Evolutionary conservation across 2,888 invertebrate species (phyloP).

Genomic region (Drosophila meridionalis): DNA sequence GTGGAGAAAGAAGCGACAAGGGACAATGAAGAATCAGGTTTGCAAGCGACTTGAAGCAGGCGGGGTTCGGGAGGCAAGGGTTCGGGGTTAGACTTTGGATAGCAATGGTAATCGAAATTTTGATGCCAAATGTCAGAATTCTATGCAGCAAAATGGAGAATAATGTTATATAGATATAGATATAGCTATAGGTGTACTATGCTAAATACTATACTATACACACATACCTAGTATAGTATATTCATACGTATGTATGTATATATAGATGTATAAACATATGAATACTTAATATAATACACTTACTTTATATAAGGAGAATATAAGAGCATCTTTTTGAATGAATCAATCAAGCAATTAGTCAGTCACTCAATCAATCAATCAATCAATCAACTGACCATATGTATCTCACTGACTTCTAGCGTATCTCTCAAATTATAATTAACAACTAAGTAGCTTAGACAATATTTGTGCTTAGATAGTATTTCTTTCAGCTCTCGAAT

Average conservation of each 20-base stretch:
- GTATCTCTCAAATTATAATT: not conserved
- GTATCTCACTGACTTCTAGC: not conserved
- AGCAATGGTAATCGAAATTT: not conserved
- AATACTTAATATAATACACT: too few relatives aligned
- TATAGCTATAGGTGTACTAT: not conserved
- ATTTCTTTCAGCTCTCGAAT: not conserved
- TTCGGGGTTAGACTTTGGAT: not conserved
- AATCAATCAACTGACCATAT: not conserved
- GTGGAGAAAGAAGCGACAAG: not conserved
- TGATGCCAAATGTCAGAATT: constrained; percentile 2
- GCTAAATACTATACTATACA: too few relatives aligned
- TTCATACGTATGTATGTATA: not conserved
- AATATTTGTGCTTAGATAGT: not conserved
- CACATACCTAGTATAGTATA: too few relatives aligned
- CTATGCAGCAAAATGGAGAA: not conserved
- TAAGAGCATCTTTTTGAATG: not conserved
- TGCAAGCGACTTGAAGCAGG: not conserved
- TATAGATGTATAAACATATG: too few relatives aligned
- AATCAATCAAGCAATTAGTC: not conserved
- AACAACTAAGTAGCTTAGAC: not conserved
- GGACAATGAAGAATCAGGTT: not conserved
- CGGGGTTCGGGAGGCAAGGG: not conserved
- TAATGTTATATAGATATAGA: not conserved
- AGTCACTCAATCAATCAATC: not conserved
- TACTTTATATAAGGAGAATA: too few relatives aligned